Evolutionary conservation across 2,888 invertebrate species (phyloP).

Genomic region (Agrochola lychnidis): DNA sequence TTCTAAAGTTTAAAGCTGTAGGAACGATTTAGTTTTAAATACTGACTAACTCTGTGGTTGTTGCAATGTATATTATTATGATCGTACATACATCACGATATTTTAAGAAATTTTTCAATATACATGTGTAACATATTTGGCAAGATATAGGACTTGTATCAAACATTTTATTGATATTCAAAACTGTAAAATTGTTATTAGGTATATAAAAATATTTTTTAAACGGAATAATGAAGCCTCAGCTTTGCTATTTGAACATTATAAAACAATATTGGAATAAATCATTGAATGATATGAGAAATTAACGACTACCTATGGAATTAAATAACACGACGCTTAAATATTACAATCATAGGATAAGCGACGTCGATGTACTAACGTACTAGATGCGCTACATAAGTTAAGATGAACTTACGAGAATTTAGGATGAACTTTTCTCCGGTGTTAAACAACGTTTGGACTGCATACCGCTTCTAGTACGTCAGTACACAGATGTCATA

Average conservation of each 20-base stretch:
- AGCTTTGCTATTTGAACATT: constrained; percentile 24
- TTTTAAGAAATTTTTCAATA: constrained; percentile 7
- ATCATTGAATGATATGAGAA: constrained; percentile 42
- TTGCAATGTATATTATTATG: constrained; percentile 1
- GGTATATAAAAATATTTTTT: neutral
- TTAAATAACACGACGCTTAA: constrained; percentile 55
- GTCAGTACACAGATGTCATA: constrained; percentile 20
- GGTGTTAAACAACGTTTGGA: neutral
- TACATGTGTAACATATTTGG: constrained; percentile 42
- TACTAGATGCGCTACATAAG: constrained; percentile 1
- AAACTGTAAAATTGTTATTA: constrained; percentile 3
- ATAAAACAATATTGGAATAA: constrained; percentile 21
- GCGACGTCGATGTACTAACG: constrained; percentile 23
- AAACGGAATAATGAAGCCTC: constrained; percentile 19
- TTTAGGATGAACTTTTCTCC: neutral
- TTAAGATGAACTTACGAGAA: too few relatives aligned
- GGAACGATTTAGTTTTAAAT: constrained; percentile 63
- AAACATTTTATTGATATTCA: constrained; percentile 12
- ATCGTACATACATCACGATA: constrained; percentile 19
- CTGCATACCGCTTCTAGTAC: constrained; percentile 22
- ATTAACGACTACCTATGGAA: constrained; percentile 49
- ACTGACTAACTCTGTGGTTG: constrained; percentile 46
- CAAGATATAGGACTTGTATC: constrained; percentile 21
- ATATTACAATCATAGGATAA: constrained; percentile 47
- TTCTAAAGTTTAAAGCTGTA: constrained; percentile 46